Evolutionary conservation across 2,888 invertebrate genomes (phyloP), one percentile per base, ranked within the genome.

Genomic region (Sepiola atlantica): DNA sequence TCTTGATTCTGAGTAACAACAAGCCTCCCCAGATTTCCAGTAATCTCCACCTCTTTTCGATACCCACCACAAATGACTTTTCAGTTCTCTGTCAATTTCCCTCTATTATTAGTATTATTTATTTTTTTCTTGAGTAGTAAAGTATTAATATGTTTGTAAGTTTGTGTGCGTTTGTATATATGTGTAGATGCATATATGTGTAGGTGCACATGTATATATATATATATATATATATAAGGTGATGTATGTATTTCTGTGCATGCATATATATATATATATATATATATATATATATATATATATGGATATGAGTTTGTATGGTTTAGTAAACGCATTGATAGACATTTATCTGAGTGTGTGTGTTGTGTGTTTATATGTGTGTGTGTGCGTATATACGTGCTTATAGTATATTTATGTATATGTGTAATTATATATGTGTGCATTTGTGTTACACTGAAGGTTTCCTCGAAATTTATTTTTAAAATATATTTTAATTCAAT

Each of bases 241-340:
- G 18, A 77, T 77, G 24, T 77, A 77, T 77, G 24, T 77, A 77
- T 77, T 21, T 77, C 18, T 77, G 24, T 77, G 24, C 24, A 77
- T 77, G 24, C 24, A 77, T 77, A 77, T 77, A 77, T 77, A 77
- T 77, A 77, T 77, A 77, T 77, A 77, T 77, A 77, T 24, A 77
- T 77, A 77, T 77, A 77, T 77, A 77, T 77, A 24, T 77, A 77
- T 24, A 77, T 77, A 77, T 77, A 77, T 77, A 77, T 77, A 77
- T 77, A 77, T 77, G 77, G 18, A 24, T 77, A 24, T 77, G 77
- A 24, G 77, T 77, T 18, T 77, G 77, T 18, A 24, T 77, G 77
- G 18, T 21, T 77, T 18, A 21, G 77, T 77, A 24, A 21, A 24
- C 24, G 77, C 24, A 24, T 77, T 21, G 18, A 24, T 77, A 24